Conservation (phyloP, 2,888 invertebrate species). For the Megaustenia siamemsis region DNA sequence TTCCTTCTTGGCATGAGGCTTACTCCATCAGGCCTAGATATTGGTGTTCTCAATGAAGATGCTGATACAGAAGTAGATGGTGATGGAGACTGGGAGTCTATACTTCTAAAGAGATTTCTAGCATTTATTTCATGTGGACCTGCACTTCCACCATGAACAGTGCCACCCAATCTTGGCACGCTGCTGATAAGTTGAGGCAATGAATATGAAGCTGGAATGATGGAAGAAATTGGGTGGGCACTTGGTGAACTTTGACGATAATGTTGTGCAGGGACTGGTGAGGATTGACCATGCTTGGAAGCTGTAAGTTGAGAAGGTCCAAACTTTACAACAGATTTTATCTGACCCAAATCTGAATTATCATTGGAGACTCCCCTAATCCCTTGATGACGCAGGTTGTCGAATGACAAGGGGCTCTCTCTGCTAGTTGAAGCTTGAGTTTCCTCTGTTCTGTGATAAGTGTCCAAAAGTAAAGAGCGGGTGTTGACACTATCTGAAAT, state of each 20-base stretch:
- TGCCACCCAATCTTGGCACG: background rate
- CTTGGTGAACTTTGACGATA: background rate
- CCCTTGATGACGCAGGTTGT: background rate
- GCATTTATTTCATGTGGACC: conserved; percentile 27
- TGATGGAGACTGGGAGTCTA: background rate
- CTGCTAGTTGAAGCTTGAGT: background rate
- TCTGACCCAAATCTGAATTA: background rate
- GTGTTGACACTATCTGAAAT: background rate
- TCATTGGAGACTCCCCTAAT: background rate
- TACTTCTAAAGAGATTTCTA: conserved; percentile 41
- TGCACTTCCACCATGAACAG: background rate
- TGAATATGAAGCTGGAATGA: background rate
- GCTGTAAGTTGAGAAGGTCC: background rate
- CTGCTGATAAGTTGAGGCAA: background rate
- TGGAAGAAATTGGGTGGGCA: background rate
- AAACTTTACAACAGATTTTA: background rate
- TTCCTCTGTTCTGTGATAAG: background rate
- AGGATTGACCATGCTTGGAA: conserved; percentile 1
- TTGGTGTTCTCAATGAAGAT: conserved; percentile 18
- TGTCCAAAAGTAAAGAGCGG: background rate
- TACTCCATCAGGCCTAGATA: conserved; percentile 44
- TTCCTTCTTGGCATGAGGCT: conserved; percentile 43
- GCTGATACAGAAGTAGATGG: conserved; percentile 26
- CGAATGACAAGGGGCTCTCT: background rate
- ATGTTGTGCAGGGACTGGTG: background rate